These are phyloP conservation scores for Drosophila neotestacea DNA, from an alignment of 2,888 invertebrate species.

Conservation along the genomic window DNA sequence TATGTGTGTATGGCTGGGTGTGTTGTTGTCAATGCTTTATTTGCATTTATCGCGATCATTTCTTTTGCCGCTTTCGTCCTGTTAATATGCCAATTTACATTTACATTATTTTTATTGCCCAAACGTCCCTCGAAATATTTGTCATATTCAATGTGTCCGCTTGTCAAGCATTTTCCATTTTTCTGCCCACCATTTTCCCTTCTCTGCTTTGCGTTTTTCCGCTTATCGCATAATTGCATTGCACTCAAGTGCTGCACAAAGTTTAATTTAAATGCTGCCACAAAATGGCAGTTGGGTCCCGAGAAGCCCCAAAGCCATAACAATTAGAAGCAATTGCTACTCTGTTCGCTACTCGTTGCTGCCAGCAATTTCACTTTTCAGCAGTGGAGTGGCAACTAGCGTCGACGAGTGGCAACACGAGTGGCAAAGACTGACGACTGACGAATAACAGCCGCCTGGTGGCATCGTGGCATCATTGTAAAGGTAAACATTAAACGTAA, in stretches of 20 bases:
- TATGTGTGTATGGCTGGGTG: slow-evolving; percentile 14
- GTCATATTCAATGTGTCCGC: slow-evolving; percentile 49
- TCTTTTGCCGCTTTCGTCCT: slow-evolving; percentile 53
- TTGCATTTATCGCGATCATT: slow-evolving; percentile 69
- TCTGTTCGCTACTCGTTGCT: slow-evolving; percentile 30
- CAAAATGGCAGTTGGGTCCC: slow-evolving; percentile 41
- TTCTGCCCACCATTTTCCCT: not conserved
- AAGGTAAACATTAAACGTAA: slow-evolving; percentile 72
- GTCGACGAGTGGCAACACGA: slow-evolving; percentile 31
- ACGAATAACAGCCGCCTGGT: slow-evolving; percentile 39
- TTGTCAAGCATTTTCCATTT: slow-evolving; percentile 30
- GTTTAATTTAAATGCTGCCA: slow-evolving; percentile 56
- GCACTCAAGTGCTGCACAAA: slow-evolving; percentile 43
- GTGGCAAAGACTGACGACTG: slow-evolving; percentile 4
- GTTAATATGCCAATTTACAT: slow-evolving; percentile 78
- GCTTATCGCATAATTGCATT: slow-evolving; percentile 64
- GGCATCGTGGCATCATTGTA: slow-evolving; percentile 55
- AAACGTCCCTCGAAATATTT: slow-evolving; percentile 44
- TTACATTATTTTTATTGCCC: slow-evolving; percentile 70
- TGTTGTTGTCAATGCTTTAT: slow-evolving; percentile 66
- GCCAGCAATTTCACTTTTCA: slow-evolving; percentile 71
- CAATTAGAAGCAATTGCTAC: slow-evolving; percentile 78
- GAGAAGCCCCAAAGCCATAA: slow-evolving; percentile 53
- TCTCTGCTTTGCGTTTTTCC: slow-evolving; percentile 28
- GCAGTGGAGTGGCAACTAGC: slow-evolving; percentile 33